Evolutionary conservation across 2,797 vertebrate genomes (phyloP), one percentile per base, ranked within the genome.

Genomic region (Pipistrellus pipistrellus): DNA sequence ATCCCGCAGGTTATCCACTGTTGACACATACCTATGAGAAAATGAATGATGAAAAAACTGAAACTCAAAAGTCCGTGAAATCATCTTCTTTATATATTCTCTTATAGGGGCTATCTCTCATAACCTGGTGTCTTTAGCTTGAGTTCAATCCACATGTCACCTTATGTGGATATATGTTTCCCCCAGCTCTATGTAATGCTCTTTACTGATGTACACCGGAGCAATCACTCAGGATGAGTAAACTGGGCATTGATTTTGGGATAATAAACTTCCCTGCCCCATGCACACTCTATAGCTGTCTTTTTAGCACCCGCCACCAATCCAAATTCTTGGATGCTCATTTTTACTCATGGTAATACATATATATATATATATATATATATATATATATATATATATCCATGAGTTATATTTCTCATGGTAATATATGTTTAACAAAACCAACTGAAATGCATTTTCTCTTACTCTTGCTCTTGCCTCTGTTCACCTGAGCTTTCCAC

Each of bases 11-110:
- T 95, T 96, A 94, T 84, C 76, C 88, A 95, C 94, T 93, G 80
- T 83, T 96, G 95, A 97, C 92, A 96, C 92, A 95, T 82, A 93
- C 76, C 72, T 96, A 92, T 94, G 80, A 96, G 91, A 95, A 93
- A 97, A 81, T 96, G 94, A 96, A 32, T 96, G 94, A 97, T 96
- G 96, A 92, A 97, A 96, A 97, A 82, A 69, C 72, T 87, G 59
- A 38, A 93, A 41, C 90, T 96, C 96, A 97, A 96, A 96, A 95
- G 86, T 95, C 95, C 30, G 25, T 96, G 96, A 96, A 97, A 97
- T 96, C 96, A 96, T 97, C 93, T 97, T 91, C 93, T 95, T 97
- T 96, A 95, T 95, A 84, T 95, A 97, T 94, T 92, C 88, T 94
- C 88, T 96, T 96, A 91, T 53, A 96, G 85, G 59, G 38, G 72